A percentile compares a stretch with the other conserved stretches of the same genome.
phyloP scores from a whole-genome alignment of 2,888 invertebrate genomes.

The Cataglyphis rosenhaueri region DNA sequence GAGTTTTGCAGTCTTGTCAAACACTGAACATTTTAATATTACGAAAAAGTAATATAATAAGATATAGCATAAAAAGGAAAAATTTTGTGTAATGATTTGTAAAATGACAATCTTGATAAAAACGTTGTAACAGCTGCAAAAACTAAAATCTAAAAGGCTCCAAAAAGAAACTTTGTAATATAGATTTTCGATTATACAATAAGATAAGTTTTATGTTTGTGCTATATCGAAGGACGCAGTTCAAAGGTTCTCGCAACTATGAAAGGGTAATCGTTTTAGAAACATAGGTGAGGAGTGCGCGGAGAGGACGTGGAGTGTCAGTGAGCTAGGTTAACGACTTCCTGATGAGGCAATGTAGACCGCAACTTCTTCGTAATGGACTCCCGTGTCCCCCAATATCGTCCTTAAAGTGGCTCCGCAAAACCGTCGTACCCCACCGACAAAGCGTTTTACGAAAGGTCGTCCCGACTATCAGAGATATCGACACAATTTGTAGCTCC shows the following conservation, averaged over 20 bases:
- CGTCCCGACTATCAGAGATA: constrained; percentile 70
- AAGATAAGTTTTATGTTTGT: constrained; percentile 20
- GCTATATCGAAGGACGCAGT: constrained; percentile 1
- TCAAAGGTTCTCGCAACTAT: constrained; percentile 37
- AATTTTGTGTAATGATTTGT: background rate
- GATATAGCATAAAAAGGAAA: background rate
- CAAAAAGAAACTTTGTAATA: background rate
- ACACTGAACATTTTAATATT: background rate
- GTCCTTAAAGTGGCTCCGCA: constrained; percentile 72
- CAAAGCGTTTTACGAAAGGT: constrained; percentile 58
- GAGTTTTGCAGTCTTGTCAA: background rate
- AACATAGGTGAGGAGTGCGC: constrained; percentile 52
- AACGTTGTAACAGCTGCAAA: background rate
- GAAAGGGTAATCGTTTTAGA: constrained; percentile 62
- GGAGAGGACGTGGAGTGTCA: constrained; percentile 66
- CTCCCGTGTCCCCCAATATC: constrained; percentile 75
- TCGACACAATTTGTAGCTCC: constrained; percentile 68
- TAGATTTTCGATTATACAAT: background rate
- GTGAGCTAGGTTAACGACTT: constrained; percentile 83
- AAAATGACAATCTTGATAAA: background rate
- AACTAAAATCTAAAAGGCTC: background rate
- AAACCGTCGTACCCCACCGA: constrained; percentile 57
- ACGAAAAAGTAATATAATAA: background rate
- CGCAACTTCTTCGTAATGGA: constrained; percentile 81
- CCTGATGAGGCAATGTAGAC: constrained; percentile 83